phyloP scores from a whole-genome alignment of 2,797 vertebrate species.

The Sparidentex hasta region DNA sequence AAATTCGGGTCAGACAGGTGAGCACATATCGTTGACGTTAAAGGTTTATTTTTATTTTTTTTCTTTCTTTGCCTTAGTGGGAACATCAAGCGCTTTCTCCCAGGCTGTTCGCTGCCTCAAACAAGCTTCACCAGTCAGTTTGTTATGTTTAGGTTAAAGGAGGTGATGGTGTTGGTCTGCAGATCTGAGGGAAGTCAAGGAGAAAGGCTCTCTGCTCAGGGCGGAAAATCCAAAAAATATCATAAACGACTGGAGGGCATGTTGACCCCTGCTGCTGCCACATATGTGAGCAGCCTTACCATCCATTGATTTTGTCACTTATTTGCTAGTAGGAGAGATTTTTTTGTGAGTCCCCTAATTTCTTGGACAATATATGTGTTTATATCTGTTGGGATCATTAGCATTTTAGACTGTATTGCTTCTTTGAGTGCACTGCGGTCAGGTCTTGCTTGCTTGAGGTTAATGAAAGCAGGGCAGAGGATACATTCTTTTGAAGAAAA shows the following conservation, averaged over 20 bases:
- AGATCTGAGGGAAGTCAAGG: conserved; percentile 20
- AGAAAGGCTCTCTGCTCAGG: conserved; percentile 16
- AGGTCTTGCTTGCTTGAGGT: neutral
- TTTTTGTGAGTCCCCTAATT: neutral
- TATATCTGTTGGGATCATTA: neutral
- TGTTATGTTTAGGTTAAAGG: conserved; percentile 34
- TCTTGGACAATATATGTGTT: neutral
- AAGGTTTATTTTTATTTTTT: conserved; percentile 27
- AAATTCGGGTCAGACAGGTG: conserved; percentile 35
- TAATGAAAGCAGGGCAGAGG: conserved; percentile 9
- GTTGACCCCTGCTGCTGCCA: neutral
- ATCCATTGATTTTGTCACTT: too few relatives aligned
- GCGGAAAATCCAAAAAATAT: neutral
- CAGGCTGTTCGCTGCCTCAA: conserved; percentile 19
- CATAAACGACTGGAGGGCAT: neutral
- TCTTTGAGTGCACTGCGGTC: neutral
- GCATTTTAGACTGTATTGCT: neutral
- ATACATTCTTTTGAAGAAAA: conserved; percentile 18
- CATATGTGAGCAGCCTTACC: neutral
- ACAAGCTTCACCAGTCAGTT: conserved; percentile 39
- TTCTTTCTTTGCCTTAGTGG: conserved; percentile 29
- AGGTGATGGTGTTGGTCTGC: conserved; percentile 18
- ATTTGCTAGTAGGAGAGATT: neutral
- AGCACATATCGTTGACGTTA: conserved; percentile 44
- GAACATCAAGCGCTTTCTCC: conserved; percentile 48